Percentiles rank a stretch among this genome's conserved stretches.
phyloP scores from a whole-genome alignment of 2,888 invertebrate genomes.

The Perizoma affinitatum region DNA sequence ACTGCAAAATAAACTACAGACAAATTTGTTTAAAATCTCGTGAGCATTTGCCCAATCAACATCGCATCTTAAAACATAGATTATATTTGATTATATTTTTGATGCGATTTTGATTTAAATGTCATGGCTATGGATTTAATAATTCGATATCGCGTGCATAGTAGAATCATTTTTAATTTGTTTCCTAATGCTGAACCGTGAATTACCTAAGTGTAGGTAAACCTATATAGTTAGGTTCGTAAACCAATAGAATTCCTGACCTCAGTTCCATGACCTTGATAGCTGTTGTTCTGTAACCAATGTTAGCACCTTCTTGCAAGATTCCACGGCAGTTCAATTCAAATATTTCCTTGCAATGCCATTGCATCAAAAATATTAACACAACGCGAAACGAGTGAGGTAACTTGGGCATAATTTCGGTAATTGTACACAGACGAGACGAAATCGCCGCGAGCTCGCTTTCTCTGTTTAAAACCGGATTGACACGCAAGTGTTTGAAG shows the following conservation, averaged over 20 bases:
- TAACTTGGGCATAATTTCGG: constrained; percentile 34
- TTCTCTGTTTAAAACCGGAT: constrained; percentile 48
- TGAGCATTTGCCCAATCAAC: too few relatives aligned
- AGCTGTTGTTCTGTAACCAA: background rate
- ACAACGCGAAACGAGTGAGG: constrained; percentile 17
- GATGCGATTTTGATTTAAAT: constrained; percentile 4
- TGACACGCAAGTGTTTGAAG: constrained; percentile 15
- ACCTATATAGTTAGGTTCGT: too few relatives aligned
- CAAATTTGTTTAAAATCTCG: background rate
- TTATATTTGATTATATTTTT: background rate
- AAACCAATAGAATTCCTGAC: too few relatives aligned
- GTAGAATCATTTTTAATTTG: constrained; percentile 4
- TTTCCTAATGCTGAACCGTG: too few relatives aligned
- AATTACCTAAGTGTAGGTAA: too few relatives aligned
- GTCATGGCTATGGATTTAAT: constrained; percentile 8
- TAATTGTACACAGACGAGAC: constrained; percentile 30
- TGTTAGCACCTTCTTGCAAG: background rate
- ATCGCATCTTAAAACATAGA: too few relatives aligned
- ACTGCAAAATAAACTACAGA: too few relatives aligned
- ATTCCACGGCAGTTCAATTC: constrained; percentile 3
- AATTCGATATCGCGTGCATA: background rate
- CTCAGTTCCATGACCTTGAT: too few relatives aligned
- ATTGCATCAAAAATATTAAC: constrained; percentile 15
- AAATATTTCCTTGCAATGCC: background rate
- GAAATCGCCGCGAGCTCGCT: constrained; percentile 38